Percentiles rank a stretch among this genome's conserved stretches.
Evolutionary conservation across 2,888 invertebrate genomes (phyloP).

Genomic region (Drosophila koepferae): DNA sequence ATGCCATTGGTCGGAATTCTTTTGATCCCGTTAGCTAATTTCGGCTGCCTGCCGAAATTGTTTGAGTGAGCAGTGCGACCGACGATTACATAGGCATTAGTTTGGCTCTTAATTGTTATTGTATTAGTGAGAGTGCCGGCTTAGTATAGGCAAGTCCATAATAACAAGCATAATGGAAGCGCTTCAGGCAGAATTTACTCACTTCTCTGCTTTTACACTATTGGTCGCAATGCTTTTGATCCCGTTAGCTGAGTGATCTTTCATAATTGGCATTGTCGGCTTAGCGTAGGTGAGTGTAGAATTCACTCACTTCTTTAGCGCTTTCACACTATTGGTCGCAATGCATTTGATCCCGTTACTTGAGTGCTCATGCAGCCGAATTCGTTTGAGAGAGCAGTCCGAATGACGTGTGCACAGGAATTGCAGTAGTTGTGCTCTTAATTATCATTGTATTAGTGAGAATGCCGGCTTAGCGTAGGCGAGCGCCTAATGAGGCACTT

Average conservation of each 20-base stretch:
- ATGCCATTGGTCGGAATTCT: neutral
- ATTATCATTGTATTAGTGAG: slow-evolving; percentile 7
- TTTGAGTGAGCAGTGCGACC: neutral
- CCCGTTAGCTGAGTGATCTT: neutral
- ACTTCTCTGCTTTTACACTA: neutral
- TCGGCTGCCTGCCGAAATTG: neutral
- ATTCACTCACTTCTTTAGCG: neutral
- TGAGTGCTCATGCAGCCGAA: neutral
- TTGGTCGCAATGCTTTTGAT: slow-evolving; percentile 5
- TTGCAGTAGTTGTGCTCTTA: slow-evolving; percentile 8
- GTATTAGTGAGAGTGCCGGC: slow-evolving; percentile 4
- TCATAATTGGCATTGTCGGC: slow-evolving; percentile 4
- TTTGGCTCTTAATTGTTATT: slow-evolving; percentile 1
- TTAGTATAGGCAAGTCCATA: slow-evolving; percentile 2
- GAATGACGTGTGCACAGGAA: slow-evolving; percentile 1
- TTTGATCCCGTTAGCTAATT: slow-evolving; percentile 1
- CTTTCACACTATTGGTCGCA: neutral
- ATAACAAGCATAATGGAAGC: neutral
- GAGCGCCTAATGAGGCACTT: slow-evolving; percentile 10
- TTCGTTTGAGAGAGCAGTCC: neutral
- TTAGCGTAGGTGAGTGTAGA: slow-evolving; percentile 3
- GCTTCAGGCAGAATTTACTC: neutral
- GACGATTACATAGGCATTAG: neutral
- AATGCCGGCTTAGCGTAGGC: slow-evolving; percentile 14
- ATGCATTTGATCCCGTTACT: slow-evolving; percentile 2